A percentile compares a stretch with the other conserved stretches of the same genome.
Evolutionary conservation across 1,140 invertebrate species (phyloP).

Genomic region (Drosophila prosaltans): DNA sequence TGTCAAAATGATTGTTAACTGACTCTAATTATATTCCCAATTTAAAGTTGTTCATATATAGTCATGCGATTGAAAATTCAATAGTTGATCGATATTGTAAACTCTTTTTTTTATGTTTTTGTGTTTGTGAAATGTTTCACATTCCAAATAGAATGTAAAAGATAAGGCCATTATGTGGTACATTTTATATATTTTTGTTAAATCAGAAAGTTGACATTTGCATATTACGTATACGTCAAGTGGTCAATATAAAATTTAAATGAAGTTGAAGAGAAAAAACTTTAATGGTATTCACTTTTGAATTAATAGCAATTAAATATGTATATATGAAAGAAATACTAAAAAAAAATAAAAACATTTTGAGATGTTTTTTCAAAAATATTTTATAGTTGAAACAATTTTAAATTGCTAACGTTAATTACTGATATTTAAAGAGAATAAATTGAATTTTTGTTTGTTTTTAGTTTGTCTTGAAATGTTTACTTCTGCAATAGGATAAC

Average conservation of each 20-base stretch:
- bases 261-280: not conserved
- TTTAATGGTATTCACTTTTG: not conserved
- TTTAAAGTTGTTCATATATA: not conserved
- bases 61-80: slow-evolving; percentile 1
- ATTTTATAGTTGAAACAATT: too few relatives aligned
- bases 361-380: too few relatives aligned
- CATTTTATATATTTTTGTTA: not conserved
- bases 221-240: slow-evolving; percentile 36
- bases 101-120: not conserved
- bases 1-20: not conserved
- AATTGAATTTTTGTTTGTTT: too few relatives aligned
- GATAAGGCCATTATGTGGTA: not conserved
- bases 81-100: not conserved
- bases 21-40: not conserved
- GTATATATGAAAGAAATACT: not conserved
- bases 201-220: slow-evolving; percentile 7
- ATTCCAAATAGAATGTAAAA: not conserved
- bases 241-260: not conserved
- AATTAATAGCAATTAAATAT: not conserved
- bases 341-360: not conserved
- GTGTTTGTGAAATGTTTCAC: not conserved
- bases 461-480: too few relatives aligned
- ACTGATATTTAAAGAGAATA: too few relatives aligned
- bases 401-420: too few relatives aligned
- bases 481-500: too few relatives aligned